Percentiles rank a stretch among this genome's conserved stretches.
phyloP scores from a whole-genome alignment of 1,140 invertebrate species.

The Drosophila arizonae region DNA sequence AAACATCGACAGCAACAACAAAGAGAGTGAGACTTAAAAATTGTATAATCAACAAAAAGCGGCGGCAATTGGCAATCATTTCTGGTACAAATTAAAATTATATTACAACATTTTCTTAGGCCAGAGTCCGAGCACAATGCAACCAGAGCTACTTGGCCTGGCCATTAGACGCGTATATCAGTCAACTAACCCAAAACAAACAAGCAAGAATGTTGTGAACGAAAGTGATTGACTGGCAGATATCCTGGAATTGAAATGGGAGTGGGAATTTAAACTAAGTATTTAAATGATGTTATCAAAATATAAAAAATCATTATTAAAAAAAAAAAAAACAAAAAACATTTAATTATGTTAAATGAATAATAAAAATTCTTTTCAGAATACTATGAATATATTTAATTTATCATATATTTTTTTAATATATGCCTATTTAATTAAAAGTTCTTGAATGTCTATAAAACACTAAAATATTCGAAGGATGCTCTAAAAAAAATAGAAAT shows the following conservation, averaged over 20 bases:
- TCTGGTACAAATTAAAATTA: slow-evolving; percentile 79
- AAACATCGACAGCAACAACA: slow-evolving; percentile 10
- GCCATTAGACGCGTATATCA: slow-evolving; percentile 22
- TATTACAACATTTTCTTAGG: slow-evolving; percentile 76
- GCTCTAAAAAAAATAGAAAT: too few species aligned
- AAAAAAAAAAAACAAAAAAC: too few species aligned
- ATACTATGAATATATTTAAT: too few species aligned
- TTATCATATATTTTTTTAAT: too few species aligned
- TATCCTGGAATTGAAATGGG: neutral
- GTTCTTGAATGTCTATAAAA: too few species aligned
- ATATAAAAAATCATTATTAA: too few species aligned
- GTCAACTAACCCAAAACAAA: slow-evolving; percentile 34
- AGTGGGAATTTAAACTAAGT: too few species aligned
- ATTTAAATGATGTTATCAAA: too few species aligned
- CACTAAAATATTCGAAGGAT: too few species aligned
- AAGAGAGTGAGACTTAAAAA: slow-evolving; percentile 19
- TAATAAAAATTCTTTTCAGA: too few species aligned
- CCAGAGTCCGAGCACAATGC: slow-evolving; percentile 44
- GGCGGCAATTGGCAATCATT: slow-evolving; percentile 74
- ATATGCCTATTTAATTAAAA: too few species aligned
- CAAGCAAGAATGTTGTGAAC: neutral
- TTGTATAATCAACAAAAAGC: slow-evolving; percentile 74
- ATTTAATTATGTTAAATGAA: too few species aligned
- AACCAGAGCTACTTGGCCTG: slow-evolving; percentile 12
- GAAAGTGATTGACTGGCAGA: neutral